Conservation (phyloP, 2,113 vertebrate species). For the Jaculus jaculus region DNA sequence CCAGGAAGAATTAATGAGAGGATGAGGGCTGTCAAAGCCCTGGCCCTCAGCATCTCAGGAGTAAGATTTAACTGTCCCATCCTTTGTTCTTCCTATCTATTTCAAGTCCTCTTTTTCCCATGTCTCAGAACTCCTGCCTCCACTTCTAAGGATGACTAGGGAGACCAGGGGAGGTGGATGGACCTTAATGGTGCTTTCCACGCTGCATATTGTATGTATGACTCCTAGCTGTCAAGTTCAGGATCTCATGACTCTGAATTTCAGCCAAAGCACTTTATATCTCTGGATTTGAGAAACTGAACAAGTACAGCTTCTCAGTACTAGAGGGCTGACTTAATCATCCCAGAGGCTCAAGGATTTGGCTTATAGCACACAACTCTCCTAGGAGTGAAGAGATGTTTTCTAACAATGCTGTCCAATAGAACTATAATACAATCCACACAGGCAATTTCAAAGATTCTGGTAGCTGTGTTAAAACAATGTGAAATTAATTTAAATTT, state of each 20-base stretch:
- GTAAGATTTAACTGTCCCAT: neutral
- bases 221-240: neutral
- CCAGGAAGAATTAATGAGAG: neutral
- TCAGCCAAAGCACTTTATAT: neutral
- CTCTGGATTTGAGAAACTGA: constrained; percentile 9
- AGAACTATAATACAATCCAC: neutral
- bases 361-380: neutral
- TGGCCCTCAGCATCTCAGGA: neutral
- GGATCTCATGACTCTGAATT: constrained; percentile 28
- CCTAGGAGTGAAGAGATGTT: neutral
- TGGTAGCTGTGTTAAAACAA: neutral
- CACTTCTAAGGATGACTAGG: neutral
- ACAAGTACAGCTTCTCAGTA: neutral
- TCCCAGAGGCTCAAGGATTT: neutral
- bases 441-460: neutral
- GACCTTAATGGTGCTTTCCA: neutral
- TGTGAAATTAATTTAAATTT: constrained; percentile 28
- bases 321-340: neutral
- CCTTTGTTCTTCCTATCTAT: neutral
- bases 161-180: neutral
- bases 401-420: neutral
- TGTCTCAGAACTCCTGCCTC: neutral
- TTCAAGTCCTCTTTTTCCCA: neutral
- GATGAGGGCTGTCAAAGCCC: neutral
- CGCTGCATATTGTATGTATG: accelerated